Evolutionary conservation across 1,140 invertebrate genomes (phyloP).

Genomic region (Saccostrea glomerata): DNA sequence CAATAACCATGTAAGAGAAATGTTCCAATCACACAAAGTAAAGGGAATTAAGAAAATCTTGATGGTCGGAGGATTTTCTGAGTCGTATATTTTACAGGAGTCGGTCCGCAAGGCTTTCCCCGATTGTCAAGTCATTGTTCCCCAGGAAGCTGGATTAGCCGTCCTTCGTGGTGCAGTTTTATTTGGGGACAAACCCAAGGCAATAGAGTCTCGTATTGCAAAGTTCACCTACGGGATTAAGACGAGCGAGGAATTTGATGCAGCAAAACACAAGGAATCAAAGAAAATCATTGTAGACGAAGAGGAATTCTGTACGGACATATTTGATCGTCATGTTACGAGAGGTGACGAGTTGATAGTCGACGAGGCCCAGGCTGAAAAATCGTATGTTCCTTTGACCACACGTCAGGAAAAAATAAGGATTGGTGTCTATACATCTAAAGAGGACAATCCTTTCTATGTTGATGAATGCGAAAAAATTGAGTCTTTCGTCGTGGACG

Average conservation of each 20-base stretch:
- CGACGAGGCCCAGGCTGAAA: constrained; percentile 45
- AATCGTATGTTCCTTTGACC: constrained; percentile 37
- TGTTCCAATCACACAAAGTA: constrained; percentile 36
- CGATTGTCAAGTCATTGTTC: constrained; percentile 50
- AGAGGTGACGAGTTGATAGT: constrained; percentile 54
- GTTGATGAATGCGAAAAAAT: constrained; percentile 9
- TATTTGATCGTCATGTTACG: constrained; percentile 58
- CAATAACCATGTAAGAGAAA: constrained; percentile 44
- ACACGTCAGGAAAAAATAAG: background rate
- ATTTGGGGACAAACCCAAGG: constrained; percentile 59
- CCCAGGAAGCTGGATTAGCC: constrained; percentile 56
- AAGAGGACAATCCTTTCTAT: constrained; percentile 25
- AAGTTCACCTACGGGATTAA: constrained; percentile 60
- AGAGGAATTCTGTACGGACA: constrained; percentile 49
- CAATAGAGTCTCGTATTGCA: constrained; percentile 54
- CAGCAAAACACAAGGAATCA: constrained; percentile 39
- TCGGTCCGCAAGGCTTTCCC: constrained; percentile 50
- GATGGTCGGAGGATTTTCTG: constrained; percentile 63
- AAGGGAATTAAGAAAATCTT: constrained; percentile 51
- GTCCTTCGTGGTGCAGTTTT: constrained; percentile 63
- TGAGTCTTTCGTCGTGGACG: constrained; percentile 3
- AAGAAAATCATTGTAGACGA: constrained; percentile 42
- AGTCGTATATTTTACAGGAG: constrained; percentile 54
- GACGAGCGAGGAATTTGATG: constrained; percentile 48
- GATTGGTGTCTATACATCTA: constrained; percentile 28